phyloP scores from a whole-genome alignment of 1,140 invertebrate genomes.

The Sminthurides bifidus region DNA sequence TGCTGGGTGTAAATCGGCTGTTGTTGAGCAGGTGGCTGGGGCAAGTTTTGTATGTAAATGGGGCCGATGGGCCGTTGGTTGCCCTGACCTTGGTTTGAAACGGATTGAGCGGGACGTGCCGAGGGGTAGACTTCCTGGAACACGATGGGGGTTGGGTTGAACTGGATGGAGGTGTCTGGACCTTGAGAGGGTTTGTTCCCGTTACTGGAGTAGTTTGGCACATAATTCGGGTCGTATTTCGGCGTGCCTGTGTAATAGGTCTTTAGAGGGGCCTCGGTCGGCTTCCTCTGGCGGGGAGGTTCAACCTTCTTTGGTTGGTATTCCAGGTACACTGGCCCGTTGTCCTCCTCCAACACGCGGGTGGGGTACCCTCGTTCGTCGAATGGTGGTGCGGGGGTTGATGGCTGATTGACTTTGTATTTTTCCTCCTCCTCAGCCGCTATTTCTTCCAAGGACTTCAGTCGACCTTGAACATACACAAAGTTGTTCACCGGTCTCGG shows the following conservation, averaged over 20 bases:
- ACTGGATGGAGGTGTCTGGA: too few relatives aligned
- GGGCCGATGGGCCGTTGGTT: too few relatives aligned
- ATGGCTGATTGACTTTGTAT: neutral
- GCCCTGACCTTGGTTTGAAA: too few relatives aligned
- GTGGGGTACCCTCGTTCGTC: constrained; percentile 29
- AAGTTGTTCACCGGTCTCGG: constrained; percentile 17
- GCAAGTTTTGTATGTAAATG: too few relatives aligned
- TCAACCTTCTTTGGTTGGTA: constrained; percentile 20
- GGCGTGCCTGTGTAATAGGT: constrained; percentile 16
- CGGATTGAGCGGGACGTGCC: too few relatives aligned
- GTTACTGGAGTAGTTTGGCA: neutral
- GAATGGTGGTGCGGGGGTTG: constrained; percentile 25
- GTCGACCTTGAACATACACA: constrained; percentile 27
- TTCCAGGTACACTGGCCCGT: neutral
- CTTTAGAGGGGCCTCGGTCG: constrained; percentile 16
- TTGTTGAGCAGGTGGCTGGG: too few relatives aligned
- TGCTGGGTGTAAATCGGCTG: too few relatives aligned
- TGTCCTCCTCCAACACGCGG: constrained; percentile 15
- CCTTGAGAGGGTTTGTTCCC: too few relatives aligned
- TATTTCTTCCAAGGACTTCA: constrained; percentile 27
- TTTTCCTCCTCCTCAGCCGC: constrained; percentile 21
- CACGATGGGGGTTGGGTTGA: too few relatives aligned
- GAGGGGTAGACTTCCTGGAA: too few relatives aligned
- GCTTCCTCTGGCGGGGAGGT: constrained; percentile 6
- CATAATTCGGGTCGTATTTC: constrained; percentile 22